Evolutionary conservation across 2,113 vertebrate genomes (phyloP).

Genomic region (Girardinichthys multiradiatus): DNA sequence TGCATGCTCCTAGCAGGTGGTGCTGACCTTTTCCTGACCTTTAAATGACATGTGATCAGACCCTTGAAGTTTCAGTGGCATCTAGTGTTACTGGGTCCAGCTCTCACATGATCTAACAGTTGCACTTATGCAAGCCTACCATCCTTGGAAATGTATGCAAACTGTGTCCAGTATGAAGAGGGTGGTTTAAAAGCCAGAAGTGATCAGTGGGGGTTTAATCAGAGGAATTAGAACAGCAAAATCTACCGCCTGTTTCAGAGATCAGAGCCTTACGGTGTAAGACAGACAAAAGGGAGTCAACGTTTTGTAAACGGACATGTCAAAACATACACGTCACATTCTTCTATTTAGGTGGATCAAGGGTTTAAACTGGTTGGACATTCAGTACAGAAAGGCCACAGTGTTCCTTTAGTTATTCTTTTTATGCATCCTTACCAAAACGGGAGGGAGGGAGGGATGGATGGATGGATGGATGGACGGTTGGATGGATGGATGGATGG

Average conservation of each 20-base stretch:
- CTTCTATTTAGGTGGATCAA: too few relatives aligned
- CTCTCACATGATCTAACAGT: constrained; percentile 22
- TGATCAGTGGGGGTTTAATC: constrained; percentile 11
- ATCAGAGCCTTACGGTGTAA: too few relatives aligned
- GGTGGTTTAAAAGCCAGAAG: background rate
- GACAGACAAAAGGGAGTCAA: too few relatives aligned
- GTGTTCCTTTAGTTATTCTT: too few relatives aligned
- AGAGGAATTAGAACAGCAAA: background rate
- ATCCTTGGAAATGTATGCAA: background rate
- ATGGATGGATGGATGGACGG: too few relatives aligned
- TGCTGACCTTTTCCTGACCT: constrained; percentile 59
- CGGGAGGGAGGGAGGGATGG: too few relatives aligned
- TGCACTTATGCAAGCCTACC: constrained; percentile 32
- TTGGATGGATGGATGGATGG: too few relatives aligned
- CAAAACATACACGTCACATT: too few relatives aligned
- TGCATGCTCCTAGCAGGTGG: constrained; percentile 28
- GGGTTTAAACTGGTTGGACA: too few relatives aligned
- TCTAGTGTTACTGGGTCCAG: constrained; percentile 35
- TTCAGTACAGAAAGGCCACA: too few relatives aligned
- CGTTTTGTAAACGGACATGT: too few relatives aligned
- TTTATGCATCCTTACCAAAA: too few relatives aligned
- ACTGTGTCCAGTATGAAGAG: background rate
- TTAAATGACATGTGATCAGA: constrained; percentile 42
- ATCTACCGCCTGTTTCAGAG: background rate
- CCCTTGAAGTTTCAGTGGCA: constrained; percentile 33